Conservation (phyloP, 2,113 vertebrate genomes). For the Myiagra hebetior region DNA sequence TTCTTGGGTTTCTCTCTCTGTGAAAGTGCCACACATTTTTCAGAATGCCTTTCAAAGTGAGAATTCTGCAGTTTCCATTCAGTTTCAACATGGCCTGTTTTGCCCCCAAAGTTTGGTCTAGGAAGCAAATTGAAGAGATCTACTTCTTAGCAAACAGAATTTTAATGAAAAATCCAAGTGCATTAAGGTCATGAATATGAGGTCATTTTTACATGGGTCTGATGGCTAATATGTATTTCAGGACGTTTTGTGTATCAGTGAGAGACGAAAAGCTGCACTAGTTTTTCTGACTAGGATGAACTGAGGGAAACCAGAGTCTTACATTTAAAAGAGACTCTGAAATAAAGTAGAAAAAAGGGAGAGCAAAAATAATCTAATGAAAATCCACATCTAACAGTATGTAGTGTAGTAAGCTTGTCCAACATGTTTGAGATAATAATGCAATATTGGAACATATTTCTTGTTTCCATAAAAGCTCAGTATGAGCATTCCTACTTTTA, state of each 20-base stretch:
- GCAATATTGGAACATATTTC: not conserved
- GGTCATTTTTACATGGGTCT: not conserved
- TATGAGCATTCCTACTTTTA: not conserved
- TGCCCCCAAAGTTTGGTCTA: not conserved
- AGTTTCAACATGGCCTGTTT: not conserved
- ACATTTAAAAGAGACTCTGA: not conserved
- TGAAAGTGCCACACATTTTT: not conserved
- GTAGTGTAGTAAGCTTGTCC: not conserved
- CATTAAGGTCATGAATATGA: fast-evolving
- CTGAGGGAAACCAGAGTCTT: not conserved
- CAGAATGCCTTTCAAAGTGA: not conserved
- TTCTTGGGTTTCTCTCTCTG: not conserved
- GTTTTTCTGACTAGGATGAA: not conserved
- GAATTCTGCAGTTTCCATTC: not conserved
- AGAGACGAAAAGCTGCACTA: not conserved
- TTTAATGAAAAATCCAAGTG: not conserved
- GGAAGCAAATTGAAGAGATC: not conserved
- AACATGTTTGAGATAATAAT: not conserved
- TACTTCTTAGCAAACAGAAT: not conserved
- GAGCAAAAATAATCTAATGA: not conserved
- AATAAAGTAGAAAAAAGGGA: not conserved
- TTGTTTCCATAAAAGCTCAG: not conserved
- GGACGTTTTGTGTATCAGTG: not conserved
- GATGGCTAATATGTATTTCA: not conserved
- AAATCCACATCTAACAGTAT: not conserved